Evolutionary conservation across 2,113 vertebrate genomes (phyloP).

Genomic region (Cyprinodon variegatus): DNA sequence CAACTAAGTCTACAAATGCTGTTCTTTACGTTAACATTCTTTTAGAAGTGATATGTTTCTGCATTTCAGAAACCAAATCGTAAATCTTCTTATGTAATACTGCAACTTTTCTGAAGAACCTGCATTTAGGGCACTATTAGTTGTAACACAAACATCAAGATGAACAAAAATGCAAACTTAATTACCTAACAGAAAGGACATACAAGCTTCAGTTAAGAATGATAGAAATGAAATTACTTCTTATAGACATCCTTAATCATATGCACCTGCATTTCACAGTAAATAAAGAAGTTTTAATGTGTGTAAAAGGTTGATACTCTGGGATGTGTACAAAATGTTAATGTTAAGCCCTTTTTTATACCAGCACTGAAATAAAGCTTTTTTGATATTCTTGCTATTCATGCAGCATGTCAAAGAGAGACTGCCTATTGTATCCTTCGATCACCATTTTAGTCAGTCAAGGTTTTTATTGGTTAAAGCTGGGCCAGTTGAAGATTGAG

Average conservation of each 20-base stretch:
- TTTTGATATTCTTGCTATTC: conserved; percentile 7
- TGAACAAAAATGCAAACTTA: not conserved
- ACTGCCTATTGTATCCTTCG: conserved; percentile 32
- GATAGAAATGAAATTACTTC: not conserved
- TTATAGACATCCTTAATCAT: not conserved
- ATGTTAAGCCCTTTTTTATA: not conserved
- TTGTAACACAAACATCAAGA: not conserved
- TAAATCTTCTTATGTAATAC: not conserved
- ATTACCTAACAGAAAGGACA: too few relatives aligned
- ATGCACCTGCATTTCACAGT: not conserved
- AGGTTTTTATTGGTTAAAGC: conserved; percentile 19
- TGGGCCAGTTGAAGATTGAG: conserved; percentile 22
- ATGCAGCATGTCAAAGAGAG: conserved; percentile 13
- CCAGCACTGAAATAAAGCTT: not conserved
- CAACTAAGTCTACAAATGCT: too few relatives aligned
- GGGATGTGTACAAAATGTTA: not conserved
- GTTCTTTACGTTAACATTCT: not conserved
- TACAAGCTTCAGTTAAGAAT: not conserved
- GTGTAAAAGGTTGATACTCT: not conserved
- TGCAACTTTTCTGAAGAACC: not conserved
- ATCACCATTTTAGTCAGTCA: conserved; percentile 32
- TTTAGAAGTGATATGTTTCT: not conserved
- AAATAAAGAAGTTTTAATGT: not conserved
- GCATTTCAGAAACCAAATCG: not conserved
- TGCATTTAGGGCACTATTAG: not conserved